Evolutionary conservation across 64 coral and sea anemone genomes (phyloP), one percentile per base, ranked within the genome.

Genomic region (Orbicella faveolata): DNA sequence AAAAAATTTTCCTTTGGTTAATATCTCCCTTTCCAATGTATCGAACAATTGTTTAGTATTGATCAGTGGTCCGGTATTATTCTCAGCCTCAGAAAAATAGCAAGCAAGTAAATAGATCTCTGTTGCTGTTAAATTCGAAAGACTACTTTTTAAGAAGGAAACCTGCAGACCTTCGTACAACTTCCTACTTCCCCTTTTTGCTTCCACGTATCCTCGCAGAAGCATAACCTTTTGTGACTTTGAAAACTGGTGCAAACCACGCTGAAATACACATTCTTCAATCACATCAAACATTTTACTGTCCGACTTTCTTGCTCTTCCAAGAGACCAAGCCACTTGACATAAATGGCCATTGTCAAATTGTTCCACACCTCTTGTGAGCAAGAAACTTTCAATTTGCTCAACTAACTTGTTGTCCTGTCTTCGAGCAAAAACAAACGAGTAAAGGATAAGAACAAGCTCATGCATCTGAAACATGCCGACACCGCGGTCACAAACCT

Each of bases 281-380:
- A 81, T 36, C 10, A 63, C 8, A 36, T 81, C 54, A 62, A 81
- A 81, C 54, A 81, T 12, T 55, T 81, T 35, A 34, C 79, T 81
- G 3, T 36, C 79, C 7, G 52, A 15, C 79, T 15, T 62, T 35
- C 30, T 25, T 18, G 79, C 79, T 63, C 55, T 81, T 62, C 54
- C 79, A 63, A 81, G 79, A 36, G 79, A 81, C 79, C 79, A 81
- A 1, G 23, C 55, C 6, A 81, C 52, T 55, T 81, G 79, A 54
- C 79, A 35, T 81, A 81, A 62, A 35, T 81, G 54, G 20, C 79
- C 79, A 63, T 63, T 81, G 53, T 17, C 52, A 36, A 81, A 62
- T 0, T 62, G 13, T 14, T 62, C 63, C 23, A 36, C 12, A 16
- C 35, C 34, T 14, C 54, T 81, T 63, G 25, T 16, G 5, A n/a